Conservation (phyloP, 2,797 vertebrate genomes). For the Rhynchonycteris naso region DNA sequence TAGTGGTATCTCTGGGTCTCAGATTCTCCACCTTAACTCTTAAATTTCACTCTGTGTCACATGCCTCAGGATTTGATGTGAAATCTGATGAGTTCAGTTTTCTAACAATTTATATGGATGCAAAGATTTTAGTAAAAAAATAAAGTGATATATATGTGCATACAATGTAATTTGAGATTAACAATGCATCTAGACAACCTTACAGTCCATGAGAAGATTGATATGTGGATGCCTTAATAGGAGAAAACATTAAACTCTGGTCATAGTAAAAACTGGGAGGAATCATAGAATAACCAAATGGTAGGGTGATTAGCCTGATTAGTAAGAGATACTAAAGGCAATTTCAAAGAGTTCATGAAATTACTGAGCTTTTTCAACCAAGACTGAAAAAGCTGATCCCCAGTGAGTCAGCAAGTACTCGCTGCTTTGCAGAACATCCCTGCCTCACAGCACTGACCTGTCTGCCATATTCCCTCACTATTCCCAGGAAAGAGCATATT, state of each 20-base stretch:
- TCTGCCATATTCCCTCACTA: neutral
- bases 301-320: neutral
- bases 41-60: neutral
- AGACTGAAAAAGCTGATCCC: neutral
- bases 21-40: neutral
- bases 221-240: neutral
- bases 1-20: neutral
- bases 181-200: neutral
- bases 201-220: neutral
- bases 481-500: neutral
- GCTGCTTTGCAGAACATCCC: neutral
- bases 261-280: neutral
- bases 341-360: neutral
- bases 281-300: neutral
- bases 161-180: conserved; percentile 2
- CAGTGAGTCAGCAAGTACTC: neutral
- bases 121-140: conserved; percentile 14
- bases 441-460: neutral
- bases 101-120: neutral
- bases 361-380: neutral
- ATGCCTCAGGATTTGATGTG: neutral
- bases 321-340: neutral
- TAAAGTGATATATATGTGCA: neutral
- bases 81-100: neutral
- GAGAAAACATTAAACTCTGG: neutral